Base-by-base conservation (phyloP, 2,888 invertebrate species). In the Lepidochrysops patricia region DNA sequence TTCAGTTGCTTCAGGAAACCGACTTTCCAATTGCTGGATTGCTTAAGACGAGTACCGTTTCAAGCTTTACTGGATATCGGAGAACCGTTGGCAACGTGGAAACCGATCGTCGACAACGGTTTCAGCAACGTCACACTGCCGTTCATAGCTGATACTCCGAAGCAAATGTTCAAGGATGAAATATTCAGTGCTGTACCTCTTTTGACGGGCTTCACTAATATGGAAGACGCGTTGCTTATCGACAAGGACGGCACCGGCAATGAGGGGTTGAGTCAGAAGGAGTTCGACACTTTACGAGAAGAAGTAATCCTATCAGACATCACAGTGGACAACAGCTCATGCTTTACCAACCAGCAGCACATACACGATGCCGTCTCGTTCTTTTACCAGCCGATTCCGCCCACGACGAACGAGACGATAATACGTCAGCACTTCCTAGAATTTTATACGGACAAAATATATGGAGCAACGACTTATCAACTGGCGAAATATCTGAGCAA, bases 131-230 rank as follows among this genome's bases (percentile, higher is more conserved):
- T 90, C 19, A 90, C 91, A 0, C 90, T 91, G 32, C 89, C 92
- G 0, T 95, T 96, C 72, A 80, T 96, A 49, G 88, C 93, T 32
- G 93, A 93, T 67, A 84, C 91, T 57, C 95, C 95, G 0, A 91
- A 87, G 62, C 90, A 85, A 66, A 78, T 92, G 58, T 91, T 94
- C 62, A 90, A 91, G 66, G 88, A 84, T 58, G 93, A 92, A 7
- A 89, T 90, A 29, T 92, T 92, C 64, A 90, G 91, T 61, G 91
- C 93, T 60, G 93, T 95, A 0, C 95, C 96, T 0, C 72, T 95
- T 12, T 77, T 96, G 67, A 91, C 92, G n/a, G 95, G 95, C 0
- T 95, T 92, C 68, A 95, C 96, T 0, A 93, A 94, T 68, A 96
- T 95, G 93, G 96, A 96, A 80, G 94, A 95, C 68, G 94, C 93